Evolutionary conservation across 2,888 invertebrate genomes (phyloP), one percentile per base, ranked within the genome.

Genomic region (Cotesia congregata): DNA sequence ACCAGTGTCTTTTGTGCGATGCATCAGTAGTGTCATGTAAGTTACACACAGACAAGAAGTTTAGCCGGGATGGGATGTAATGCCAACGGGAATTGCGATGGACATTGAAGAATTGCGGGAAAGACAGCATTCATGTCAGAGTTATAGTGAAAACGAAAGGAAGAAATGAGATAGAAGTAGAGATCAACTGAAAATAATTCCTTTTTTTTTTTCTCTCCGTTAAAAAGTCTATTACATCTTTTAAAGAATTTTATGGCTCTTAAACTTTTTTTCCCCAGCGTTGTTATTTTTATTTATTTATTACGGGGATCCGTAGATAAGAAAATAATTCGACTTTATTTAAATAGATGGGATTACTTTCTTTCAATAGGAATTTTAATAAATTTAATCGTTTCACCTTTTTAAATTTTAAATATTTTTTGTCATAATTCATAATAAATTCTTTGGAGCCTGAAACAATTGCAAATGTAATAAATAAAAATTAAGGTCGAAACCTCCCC

Each of bases 1-100:
- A 61, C 12, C 12, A 12, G 50, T 50, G 12, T 50, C 50, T 50
- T 50, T 50, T 50, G 12, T 50, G 50, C 12, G 50, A 50, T 50
- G 50, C 50, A 50, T 50, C 50, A 50, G 50, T 50, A 12, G 50
- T 12, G 50, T 50, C 7, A 12, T 50, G 50, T 50, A 50, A 50
- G 50, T 9, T 50, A 50, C 50, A 50, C 50, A 39, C n/a, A 50
- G 6, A 77, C 67, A 76, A 76, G 79, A 68, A 74, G 76, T 38
- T 30, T 30, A 30, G 30, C 75, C 72, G 78, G 75, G 77, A 72
- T 30, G 30, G 20, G 15, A 20, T 67, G 62, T 50, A 67, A 70
- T 15, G 72, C 39, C 70, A 70, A 64, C 65, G 71, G 72, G 20
- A 67, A 59, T 67, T 67, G 60, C 67, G 60, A 65, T 65, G 50